Conservation (phyloP, 2,888 invertebrate genomes). For the Cyclophora punctaria region DNA sequence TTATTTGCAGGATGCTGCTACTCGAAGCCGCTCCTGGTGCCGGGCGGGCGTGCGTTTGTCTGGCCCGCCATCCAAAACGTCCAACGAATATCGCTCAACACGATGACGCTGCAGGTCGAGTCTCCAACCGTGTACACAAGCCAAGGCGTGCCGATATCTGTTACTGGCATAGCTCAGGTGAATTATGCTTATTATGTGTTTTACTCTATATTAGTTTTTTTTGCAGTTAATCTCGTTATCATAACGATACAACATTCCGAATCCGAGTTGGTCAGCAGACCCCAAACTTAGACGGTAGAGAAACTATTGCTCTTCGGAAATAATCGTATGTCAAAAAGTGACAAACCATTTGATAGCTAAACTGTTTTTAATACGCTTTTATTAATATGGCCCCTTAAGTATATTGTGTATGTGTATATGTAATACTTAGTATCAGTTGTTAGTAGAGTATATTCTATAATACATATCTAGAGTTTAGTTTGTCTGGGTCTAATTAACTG, state of each 20-base stretch:
- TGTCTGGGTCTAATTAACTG: background rate
- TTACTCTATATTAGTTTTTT: background rate
- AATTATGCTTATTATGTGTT: background rate
- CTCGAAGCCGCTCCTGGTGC: conserved; percentile 92
- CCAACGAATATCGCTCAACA: conserved; percentile 94
- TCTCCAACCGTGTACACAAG: conserved; percentile 97
- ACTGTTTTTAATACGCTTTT: no score
- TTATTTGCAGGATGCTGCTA: conserved; percentile 90
- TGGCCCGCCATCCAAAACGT: conserved; percentile 94
- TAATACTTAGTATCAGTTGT: no score
- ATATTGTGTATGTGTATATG: no score
- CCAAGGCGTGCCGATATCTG: conserved; percentile 97
- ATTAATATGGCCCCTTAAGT: no score
- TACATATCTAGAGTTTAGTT: background rate
- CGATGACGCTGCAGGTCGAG: conserved; percentile 97
- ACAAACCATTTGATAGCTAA: no score
- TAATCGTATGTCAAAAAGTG: no score
- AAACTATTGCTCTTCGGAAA: no score
- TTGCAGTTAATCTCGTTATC: no score
- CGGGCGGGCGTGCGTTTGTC: conserved; percentile 97
- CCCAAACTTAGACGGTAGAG: no score
- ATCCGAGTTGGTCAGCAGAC: no score
- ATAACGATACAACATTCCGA: no score
- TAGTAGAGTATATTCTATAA: no score
- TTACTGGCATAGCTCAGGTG: conserved; percentile 98